Evolutionary conservation across 2,888 invertebrate species (phyloP).

Genomic region (Sycophila texana): DNA sequence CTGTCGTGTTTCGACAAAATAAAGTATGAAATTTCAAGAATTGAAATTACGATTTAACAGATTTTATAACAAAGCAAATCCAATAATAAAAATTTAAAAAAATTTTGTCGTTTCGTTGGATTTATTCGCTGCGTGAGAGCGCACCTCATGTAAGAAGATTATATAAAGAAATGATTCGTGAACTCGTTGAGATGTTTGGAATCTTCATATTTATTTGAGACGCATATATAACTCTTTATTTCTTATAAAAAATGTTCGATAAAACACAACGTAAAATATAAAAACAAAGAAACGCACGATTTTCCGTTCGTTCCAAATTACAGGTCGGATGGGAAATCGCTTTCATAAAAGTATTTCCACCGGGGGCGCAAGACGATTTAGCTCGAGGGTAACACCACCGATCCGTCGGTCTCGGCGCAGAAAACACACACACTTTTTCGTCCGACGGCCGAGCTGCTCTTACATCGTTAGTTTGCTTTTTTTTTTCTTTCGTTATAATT

Average conservation of each 20-base stretch:
- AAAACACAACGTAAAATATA: constrained; percentile 26
- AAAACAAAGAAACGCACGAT: constrained; percentile 23
- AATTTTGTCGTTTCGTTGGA: no score
- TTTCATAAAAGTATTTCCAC: constrained; percentile 45
- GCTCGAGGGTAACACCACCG: constrained; percentile 21
- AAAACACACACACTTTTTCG: constrained; percentile 51
- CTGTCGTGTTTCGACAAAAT: no score
- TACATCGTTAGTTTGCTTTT: constrained; percentile 27
- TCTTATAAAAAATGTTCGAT: constrained; percentile 8
- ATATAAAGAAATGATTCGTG: background rate
- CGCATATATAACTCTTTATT: constrained; percentile 10
- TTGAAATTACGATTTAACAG: no score
- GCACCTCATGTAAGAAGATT: no score
- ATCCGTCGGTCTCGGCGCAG: constrained; percentile 35
- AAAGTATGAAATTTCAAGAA: no score
- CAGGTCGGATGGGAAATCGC: background rate
- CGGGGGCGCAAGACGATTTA: constrained; percentile 21
- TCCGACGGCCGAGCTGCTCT: constrained; percentile 41
- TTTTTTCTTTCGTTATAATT: constrained; percentile 25
- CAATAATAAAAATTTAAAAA: no score
- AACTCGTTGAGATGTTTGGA: background rate
- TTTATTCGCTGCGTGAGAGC: no score
- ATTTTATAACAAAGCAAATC: no score
- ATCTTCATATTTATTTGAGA: constrained; percentile 1
- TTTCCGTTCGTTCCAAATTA: constrained; percentile 5